A percentile compares a stretch with the other conserved stretches of the same genome.
Evolutionary conservation across 1,140 invertebrate species (phyloP).

Genomic region (Uloborus diversus): DNA sequence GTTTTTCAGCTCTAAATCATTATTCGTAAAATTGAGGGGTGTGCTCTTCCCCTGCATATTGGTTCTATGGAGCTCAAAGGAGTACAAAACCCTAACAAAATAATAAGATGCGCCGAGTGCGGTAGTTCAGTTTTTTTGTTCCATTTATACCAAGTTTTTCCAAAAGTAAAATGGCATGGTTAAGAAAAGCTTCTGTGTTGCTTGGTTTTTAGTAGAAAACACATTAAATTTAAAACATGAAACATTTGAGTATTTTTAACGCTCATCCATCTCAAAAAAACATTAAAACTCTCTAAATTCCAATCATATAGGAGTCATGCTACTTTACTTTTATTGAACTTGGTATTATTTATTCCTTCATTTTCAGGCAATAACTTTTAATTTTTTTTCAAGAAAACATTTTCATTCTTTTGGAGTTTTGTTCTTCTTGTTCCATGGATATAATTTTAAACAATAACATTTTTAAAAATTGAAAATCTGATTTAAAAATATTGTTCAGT

Average conservation of each 20-base stretch:
- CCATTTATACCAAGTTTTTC: not conserved
- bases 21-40: constrained; percentile 16
- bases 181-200: not conserved
- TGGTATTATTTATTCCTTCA: not conserved
- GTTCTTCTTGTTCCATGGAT: constrained; percentile 15
- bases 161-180: not conserved
- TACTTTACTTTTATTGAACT: constrained; percentile 5
- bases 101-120: constrained; percentile 1
- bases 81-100: constrained; percentile 40
- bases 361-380: not conserved
- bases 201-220: not conserved
- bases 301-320: constrained; percentile 1
- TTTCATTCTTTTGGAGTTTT: not conserved
- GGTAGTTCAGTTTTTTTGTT: constrained; percentile 34
- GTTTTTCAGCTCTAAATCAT: constrained; percentile 41
- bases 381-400: not conserved
- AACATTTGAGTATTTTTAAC: not conserved
- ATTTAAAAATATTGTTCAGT: not conserved
- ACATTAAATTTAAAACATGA: not conserved
- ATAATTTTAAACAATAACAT: not conserved
- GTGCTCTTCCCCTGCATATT: constrained; percentile 10
- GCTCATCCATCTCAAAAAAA: no score
- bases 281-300: no score
- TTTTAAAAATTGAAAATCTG: not conserved
- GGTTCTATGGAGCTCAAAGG: constrained; percentile 7